Percentiles rank a stretch among this genome's conserved stretches.
Conservation (phyloP, 2,888 invertebrate genomes). For the Ormyrus labotus region DNA sequence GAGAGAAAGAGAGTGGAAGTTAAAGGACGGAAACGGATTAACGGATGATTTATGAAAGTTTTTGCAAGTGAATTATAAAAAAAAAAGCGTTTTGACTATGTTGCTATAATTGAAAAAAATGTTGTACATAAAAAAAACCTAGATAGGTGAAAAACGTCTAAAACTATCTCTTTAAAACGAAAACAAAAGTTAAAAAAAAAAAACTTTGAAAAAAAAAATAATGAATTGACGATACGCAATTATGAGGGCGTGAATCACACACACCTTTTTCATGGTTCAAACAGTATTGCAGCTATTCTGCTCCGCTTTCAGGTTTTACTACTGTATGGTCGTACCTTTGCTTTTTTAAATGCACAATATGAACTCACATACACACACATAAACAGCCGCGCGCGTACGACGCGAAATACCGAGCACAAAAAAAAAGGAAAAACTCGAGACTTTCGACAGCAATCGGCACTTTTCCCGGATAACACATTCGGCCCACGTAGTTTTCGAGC, state of each 20-base stretch:
- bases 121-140: conserved; percentile 51
- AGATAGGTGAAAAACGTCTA: conserved; percentile 51
- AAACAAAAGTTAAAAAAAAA: conserved; percentile 39
- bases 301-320: conserved; percentile 65
- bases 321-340: conserved; percentile 53
- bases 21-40: conserved; percentile 34
- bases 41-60: conserved; percentile 35
- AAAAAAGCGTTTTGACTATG: conserved; percentile 45
- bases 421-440: conserved; percentile 2
- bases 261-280: conserved; percentile 63
- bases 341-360: conserved; percentile 66
- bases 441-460: conserved; percentile 21
- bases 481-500: conserved; percentile 33
- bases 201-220: conserved; percentile 19
- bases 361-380: conserved; percentile 17
- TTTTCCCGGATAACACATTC: conserved; percentile 33
- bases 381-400: conserved; percentile 35
- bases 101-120: conserved; percentile 51
- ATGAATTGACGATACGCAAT: conserved; percentile 38
- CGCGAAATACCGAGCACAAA: conserved; percentile 55
- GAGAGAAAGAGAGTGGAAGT: conserved; percentile 4
- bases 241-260: conserved; percentile 38
- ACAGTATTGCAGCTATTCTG: conserved; percentile 64
- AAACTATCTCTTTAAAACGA: conserved; percentile 50
- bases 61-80: conserved; percentile 45